Percentiles rank a stretch among this genome's conserved stretches.
Conservation (phyloP, 2,888 invertebrate genomes). For the Phragmatobia fuliginosa region DNA sequence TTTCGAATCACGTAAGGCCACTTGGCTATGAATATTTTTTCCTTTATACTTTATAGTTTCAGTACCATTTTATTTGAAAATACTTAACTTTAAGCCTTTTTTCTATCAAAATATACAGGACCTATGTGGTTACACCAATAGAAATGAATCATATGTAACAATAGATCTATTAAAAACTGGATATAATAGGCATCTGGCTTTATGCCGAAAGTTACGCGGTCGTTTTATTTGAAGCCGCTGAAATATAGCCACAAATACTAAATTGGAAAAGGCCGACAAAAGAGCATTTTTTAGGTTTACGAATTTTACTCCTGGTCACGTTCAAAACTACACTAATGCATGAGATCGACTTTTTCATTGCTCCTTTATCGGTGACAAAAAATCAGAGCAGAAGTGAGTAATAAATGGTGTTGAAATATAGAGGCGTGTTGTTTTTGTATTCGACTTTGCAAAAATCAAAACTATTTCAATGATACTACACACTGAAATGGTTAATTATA, state of each 20-base stretch:
- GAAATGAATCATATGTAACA: not conserved
- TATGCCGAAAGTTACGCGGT: conserved; percentile 23
- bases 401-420: conserved; percentile 71
- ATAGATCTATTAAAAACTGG: conserved; percentile 15
- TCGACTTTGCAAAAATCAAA: conserved; percentile 75
- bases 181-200: conserved; percentile 13
- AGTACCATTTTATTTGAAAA: too few relatives aligned
- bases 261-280: conserved; percentile 46
- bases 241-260: conserved; percentile 36
- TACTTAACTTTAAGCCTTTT: not conserved
- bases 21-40: too few relatives aligned
- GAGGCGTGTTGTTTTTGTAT: conserved; percentile 68
- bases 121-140: not conserved
- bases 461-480: too few relatives aligned
- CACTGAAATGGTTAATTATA: not conserved
- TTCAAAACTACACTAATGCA: conserved; percentile 64
- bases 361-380: conserved; percentile 68
- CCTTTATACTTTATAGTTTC: too few relatives aligned
- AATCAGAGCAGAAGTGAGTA: conserved; percentile 62
- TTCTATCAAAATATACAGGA: not conserved
- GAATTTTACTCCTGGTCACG: conserved; percentile 65
- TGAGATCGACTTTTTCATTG: conserved; percentile 65
- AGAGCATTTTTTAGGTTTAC: conserved; percentile 51
- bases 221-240: conserved; percentile 34
- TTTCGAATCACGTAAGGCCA: too few relatives aligned